Conservation (phyloP, 2,113 vertebrate genomes). For the Chrysochloris asiatica region DNA sequence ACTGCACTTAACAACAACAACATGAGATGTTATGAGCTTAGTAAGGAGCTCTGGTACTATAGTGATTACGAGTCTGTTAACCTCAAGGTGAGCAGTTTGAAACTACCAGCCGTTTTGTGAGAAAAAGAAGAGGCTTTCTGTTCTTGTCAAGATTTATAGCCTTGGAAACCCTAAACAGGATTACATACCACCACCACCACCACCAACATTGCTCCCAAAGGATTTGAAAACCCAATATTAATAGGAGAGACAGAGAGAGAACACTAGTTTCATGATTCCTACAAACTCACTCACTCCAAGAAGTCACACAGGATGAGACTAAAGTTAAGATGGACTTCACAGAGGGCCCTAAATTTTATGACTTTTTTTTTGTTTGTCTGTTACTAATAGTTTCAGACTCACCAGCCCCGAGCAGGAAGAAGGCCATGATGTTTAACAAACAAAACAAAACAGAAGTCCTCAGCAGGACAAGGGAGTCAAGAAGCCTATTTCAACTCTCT, state of each 20-base stretch:
- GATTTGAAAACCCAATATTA: conserved; percentile 33
- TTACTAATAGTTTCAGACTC: conserved; percentile 47
- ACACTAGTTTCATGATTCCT: background rate
- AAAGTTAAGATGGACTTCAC: background rate
- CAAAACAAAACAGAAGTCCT: conserved; percentile 49
- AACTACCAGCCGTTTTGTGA: too few species aligned
- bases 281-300: background rate
- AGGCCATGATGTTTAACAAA: conserved; percentile 16
- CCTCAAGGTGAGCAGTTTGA: too few species aligned
- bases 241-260: background rate
- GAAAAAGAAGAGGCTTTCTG: too few species aligned
- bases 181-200: too few species aligned
- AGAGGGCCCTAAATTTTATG: conserved; percentile 22
- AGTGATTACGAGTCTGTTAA: too few species aligned
- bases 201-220: background rate
- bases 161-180: too few species aligned
- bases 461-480: conserved; percentile 47
- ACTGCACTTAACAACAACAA: too few species aligned
- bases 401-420: conserved; percentile 40
- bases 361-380: conserved; percentile 22
- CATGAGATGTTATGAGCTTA: background rate
- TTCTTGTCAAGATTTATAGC: too few species aligned
- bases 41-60: too few species aligned
- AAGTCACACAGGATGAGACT: background rate
- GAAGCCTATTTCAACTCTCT: conserved; percentile 19